These are phyloP conservation scores for Eugnorisma glareosa DNA, from an alignment of 2,888 invertebrate genomes.

Conservation along the genomic window DNA sequence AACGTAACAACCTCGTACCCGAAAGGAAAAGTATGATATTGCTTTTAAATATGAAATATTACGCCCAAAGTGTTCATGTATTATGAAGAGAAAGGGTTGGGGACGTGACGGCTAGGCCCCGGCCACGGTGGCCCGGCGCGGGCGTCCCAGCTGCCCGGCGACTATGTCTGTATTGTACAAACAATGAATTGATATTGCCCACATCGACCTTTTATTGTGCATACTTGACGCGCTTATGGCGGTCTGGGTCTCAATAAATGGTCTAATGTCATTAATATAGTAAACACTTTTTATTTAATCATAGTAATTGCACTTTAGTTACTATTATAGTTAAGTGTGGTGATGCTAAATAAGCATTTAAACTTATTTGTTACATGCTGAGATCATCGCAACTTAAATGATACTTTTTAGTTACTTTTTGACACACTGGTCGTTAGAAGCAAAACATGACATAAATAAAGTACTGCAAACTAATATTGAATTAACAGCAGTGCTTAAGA, in stretches of 20 bases:
- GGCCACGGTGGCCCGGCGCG: slow-evolving; percentile 29
- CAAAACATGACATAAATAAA: background rate
- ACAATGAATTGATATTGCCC: slow-evolving; percentile 84
- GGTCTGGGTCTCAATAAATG: slow-evolving; percentile 37
- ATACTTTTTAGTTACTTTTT: background rate
- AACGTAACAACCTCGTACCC: slow-evolving; percentile 70
- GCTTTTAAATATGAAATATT: slow-evolving; percentile 89
- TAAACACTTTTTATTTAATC: background rate
- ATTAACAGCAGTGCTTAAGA: background rate
- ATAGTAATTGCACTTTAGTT: background rate
- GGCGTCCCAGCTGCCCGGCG: slow-evolving; percentile 60
- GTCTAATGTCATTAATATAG: background rate
- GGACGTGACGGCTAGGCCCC: slow-evolving; percentile 82
- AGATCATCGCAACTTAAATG: background rate
- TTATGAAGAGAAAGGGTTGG: slow-evolving; percentile 88
- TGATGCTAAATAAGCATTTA: background rate
- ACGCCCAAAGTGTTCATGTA: slow-evolving; percentile 78
- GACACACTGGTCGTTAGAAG: background rate
- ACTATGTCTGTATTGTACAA: slow-evolving; percentile 83
- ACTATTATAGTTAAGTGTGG: background rate
- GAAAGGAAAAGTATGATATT: slow-evolving; percentile 85
- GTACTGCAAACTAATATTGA: background rate
- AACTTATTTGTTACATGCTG: background rate
- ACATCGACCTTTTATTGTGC: slow-evolving; percentile 68
- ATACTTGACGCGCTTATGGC: slow-evolving; percentile 47